These are phyloP conservation scores for Sphyrna mokarran DNA, from an alignment of 2,113 vertebrate genomes.

Conservation along the genomic window DNA sequence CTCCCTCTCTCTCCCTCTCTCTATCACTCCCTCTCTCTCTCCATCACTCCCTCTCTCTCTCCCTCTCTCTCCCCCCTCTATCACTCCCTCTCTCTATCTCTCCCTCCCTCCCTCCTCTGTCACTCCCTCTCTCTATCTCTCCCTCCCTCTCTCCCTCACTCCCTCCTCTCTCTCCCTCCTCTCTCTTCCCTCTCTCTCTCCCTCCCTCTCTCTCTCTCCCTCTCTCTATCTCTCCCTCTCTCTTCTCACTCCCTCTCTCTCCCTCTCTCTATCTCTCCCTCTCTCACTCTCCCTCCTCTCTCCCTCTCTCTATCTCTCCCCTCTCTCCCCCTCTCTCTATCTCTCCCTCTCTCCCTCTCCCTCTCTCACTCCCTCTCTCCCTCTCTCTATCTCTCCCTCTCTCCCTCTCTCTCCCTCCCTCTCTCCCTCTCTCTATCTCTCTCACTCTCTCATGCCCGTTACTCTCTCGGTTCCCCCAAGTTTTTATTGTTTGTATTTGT, in stretches of 20 bases:
- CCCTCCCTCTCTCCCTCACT: not conserved
- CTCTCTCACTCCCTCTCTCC: too few species aligned
- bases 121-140: not conserved
- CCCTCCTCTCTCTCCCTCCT: too few species aligned
- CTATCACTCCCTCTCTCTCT: not conserved
- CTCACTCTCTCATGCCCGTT: not conserved
- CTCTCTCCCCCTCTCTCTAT: not conserved
- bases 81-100: too few species aligned
- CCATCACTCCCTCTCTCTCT: too few species aligned
- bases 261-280: too few species aligned
- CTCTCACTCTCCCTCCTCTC: too few species aligned
- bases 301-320: not conserved
- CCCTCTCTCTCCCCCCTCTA: not conserved
- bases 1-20: not conserved
- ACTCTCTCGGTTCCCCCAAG: too few species aligned
- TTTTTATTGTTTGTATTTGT: conserved; percentile 46
- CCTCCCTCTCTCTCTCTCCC: not conserved
- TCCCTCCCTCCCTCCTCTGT: too few species aligned
- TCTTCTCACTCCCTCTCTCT: not conserved
- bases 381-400: not conserved
- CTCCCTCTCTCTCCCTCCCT: too few species aligned
- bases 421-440: not conserved
- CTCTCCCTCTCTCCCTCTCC: not conserved
- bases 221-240: not conserved
- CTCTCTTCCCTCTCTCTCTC: too few species aligned